Evolutionary conservation across 2,797 vertebrate genomes (phyloP), one percentile per base, ranked within the genome.

Genomic region (Astyanax mexicanus): DNA sequence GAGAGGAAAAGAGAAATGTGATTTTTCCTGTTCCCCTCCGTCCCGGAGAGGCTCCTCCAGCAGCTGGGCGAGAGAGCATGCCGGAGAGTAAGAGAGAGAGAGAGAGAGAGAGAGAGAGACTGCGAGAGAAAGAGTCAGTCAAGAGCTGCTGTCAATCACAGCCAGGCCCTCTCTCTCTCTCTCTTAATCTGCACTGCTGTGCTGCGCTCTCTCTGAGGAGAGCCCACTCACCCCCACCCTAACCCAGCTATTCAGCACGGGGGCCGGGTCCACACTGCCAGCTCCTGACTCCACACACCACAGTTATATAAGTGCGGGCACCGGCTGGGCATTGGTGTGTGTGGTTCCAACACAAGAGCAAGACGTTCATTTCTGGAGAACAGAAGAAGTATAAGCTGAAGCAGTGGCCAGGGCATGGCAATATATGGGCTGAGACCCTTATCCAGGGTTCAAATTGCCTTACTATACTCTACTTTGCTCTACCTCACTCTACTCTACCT

Each of bases 41-140:
- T 62, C 15, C 37, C 13, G 21, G 55, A 78, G 77, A 74, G 54
- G 38, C 51, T 58, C 71, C 68, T n/a, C n/a, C 23, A 40, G 19
- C 35, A 5, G 3, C 49, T 35, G 19, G 37, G 27, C 27, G 17
- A 19, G 55, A 35, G 37, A 62, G 11, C 21, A 10, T 65, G 23
- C 15, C n/a, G 47, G 23, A 6, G 19, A 71, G 19, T 2, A 29
- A 37, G 51, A 71, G 15, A 45, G 13, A 69, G 19, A 44, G n/a
- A n/a, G 8, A 19, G 27, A 35, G n/a, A n/a, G n/a, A n/a, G n/a
- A n/a, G n/a, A n/a, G n/a, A n/a, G 13, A 23, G 49, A 10, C 8
- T 9, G 47, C 51, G 19, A 51, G 40, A 37, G 51, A 71, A 15
- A 45, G 13, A 69, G 19, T 38, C 57, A 61, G 29, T 49, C 32